Evolutionary conservation across 2,888 invertebrate genomes (phyloP), one percentile per base, ranked within the genome.

Genomic region (Plagodis pulveraria): DNA sequence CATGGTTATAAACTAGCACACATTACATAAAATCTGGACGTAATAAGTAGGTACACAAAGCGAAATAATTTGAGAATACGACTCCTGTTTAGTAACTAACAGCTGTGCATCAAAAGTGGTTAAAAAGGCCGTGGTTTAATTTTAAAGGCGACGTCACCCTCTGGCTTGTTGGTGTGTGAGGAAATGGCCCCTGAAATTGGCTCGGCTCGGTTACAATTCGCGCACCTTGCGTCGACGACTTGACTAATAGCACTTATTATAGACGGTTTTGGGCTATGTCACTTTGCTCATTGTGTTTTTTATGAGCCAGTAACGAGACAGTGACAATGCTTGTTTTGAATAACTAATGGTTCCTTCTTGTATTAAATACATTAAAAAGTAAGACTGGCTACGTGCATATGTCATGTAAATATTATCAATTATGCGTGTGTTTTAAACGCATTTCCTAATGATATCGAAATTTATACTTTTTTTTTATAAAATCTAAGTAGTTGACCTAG

Each of bases 111-210:
- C 50, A 52, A 58, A 52, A 44, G 33, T 50, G 51, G 50, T 41
- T 41, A 52, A 57, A 58, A 53, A 46, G 71, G 71, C 76, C 77
- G 81, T 76, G 71, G 75, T 81, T 72, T 81, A 81, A 78, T 80
- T 83, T 84, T 76, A 78, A 76, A 77, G 71, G 69, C 70, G 72
- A 65, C 76, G 56, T 61, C 60, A 56, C 56, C 60, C 60, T 56
- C 56, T 67, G 0, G 42, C 9, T 22, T 70, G 72, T 75, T 85
- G 84, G 86, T 78, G 84, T 83, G 84, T 76, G 78, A 78, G 84
- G 83, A 89, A 91, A 91, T 90, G 91, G 79, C 80, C 89, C 91
- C 85, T 91, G 91, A 91, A 91, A 91, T 91, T 90, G 86, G 80
- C 78, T 78, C 80, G 80, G 73, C 79, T 83, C 77, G 77, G 80